These are phyloP conservation scores for Arizona elegans DNA, from an alignment of 2,113 vertebrate genomes.

Conservation along the genomic window DNA sequence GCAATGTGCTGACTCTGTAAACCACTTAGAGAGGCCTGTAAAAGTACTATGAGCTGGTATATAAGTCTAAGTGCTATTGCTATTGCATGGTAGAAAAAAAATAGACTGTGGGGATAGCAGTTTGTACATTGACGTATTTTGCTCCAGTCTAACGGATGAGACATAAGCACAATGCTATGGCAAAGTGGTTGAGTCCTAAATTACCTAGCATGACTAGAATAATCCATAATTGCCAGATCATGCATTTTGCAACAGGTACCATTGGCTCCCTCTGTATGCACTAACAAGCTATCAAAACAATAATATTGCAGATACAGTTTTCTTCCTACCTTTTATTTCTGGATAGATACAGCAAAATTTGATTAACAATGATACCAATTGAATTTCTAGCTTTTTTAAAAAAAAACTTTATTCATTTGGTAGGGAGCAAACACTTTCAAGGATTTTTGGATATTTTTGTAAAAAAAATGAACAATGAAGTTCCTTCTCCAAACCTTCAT, in stretches of 20 bases:
- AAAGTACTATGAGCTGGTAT: too few species aligned
- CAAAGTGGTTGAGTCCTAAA: not conserved
- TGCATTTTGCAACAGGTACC: not conserved
- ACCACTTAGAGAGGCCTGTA: too few species aligned
- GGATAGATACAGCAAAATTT: not conserved
- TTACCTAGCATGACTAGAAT: not conserved
- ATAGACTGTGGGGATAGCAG: too few species aligned
- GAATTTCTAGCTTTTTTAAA: not conserved
- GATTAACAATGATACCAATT: not conserved
- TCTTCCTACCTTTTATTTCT: not conserved
- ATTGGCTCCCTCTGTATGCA: not conserved
- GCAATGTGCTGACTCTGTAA: too few species aligned
- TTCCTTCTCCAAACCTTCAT: not conserved
- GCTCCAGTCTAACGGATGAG: not conserved
- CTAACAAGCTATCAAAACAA: not conserved
- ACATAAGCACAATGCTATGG: not conserved
- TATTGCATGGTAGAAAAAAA: not conserved
- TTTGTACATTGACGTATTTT: not conserved
- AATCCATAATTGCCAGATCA: not conserved
- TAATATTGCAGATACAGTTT: not conserved
- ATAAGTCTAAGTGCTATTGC: too few species aligned
- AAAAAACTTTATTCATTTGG: not conserved
- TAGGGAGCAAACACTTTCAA: not conserved
- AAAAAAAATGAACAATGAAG: not conserved
- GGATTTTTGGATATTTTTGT: not conserved